Evolutionary conservation across 2,888 invertebrate genomes (phyloP).

Genomic region (Sycophila texana): DNA sequence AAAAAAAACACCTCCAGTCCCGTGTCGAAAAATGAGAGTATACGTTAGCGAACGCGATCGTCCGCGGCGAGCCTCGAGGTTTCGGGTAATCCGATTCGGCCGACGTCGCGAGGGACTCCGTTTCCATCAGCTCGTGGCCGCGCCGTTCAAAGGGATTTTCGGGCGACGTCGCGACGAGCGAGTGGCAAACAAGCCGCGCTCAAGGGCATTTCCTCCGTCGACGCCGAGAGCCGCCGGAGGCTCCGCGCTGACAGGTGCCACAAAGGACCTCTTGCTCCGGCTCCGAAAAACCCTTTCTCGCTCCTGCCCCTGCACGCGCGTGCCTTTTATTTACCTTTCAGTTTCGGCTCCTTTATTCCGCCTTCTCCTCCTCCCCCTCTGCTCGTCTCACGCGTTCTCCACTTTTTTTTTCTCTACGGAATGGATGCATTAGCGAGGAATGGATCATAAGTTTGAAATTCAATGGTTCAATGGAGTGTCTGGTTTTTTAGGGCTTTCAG

Average conservation of each 20-base stretch:
- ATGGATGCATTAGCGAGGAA: neutral
- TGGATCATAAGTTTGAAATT: too few relatives aligned
- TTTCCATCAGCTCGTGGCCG: neutral
- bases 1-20: too few relatives aligned
- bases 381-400: neutral
- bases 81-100: constrained; percentile 38
- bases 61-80: constrained; percentile 15
- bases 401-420: neutral
- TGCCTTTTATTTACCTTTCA: neutral
- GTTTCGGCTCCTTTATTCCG: neutral
- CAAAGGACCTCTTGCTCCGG: constrained; percentile 23
- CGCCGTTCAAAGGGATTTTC: neutral
- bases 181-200: neutral
- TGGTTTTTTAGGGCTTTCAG: too few relatives aligned
- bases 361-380: neutral
- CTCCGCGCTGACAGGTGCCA: constrained; percentile 31
- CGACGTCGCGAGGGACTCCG: neutral
- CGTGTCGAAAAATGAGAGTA: too few relatives aligned
- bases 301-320: neutral
- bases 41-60: too few relatives aligned
- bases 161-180: neutral
- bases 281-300: neutral
- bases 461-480: too few relatives aligned
- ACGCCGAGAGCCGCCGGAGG: neutral
- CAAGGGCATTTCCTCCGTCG: constrained; percentile 20